Evolutionary conservation across 2,113 vertebrate genomes (phyloP).

Genomic region (Ictalurus punctatus): DNA sequence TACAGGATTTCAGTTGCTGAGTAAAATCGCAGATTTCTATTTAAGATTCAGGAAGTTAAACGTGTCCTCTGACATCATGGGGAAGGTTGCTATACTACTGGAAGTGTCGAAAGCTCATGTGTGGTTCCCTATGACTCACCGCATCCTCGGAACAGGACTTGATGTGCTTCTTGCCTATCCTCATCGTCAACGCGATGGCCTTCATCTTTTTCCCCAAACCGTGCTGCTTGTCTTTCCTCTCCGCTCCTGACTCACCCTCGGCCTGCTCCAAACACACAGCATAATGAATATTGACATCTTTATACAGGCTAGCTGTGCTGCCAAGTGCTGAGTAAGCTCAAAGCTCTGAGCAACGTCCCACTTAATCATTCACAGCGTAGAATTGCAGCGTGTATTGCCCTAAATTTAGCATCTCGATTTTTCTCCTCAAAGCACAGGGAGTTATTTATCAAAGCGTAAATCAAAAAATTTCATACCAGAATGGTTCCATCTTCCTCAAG

Average conservation of each 20-base stretch:
- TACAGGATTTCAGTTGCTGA: neutral
- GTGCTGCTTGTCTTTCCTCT: conserved; percentile 78
- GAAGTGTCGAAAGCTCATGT: neutral
- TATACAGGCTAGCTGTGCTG: neutral
- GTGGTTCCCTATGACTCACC: conserved; percentile 68
- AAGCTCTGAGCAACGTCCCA: conserved; percentile 1
- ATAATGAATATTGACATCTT: conserved; percentile 25
- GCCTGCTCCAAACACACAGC: conserved; percentile 63
- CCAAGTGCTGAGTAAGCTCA: conserved; percentile 19
- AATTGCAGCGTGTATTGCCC: neutral
- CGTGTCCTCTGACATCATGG: neutral
- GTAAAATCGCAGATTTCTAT: neutral
- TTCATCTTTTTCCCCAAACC: conserved; percentile 91
- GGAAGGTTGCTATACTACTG: neutral
- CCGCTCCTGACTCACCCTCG: conserved; percentile 72
- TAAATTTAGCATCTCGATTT: conserved; percentile 23
- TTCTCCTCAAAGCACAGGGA: neutral
- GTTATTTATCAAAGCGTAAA: conserved; percentile 12
- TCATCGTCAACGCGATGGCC: conserved; percentile 92
- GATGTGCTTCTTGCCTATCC: conserved; percentile 85
- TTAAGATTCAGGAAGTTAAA: neutral
- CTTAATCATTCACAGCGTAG: conserved; percentile 10
- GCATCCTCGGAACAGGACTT: conserved; percentile 85
- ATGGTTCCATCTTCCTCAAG: conserved; percentile 74
- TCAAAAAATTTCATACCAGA: conserved; percentile 61